These are phyloP conservation scores for Sipha maydis DNA, from an alignment of 2,888 invertebrate species.

Conservation along the genomic window DNA sequence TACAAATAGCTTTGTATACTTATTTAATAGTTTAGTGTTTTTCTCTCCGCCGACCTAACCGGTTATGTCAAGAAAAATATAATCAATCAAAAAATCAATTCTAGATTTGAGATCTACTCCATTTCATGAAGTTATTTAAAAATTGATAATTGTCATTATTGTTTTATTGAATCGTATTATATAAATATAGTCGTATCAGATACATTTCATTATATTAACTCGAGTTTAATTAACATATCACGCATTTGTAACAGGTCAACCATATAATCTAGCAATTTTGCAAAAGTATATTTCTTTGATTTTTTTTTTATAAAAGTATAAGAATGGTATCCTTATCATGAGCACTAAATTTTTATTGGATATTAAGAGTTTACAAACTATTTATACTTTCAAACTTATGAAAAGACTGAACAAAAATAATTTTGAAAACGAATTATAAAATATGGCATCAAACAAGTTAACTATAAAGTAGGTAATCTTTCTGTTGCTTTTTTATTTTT, in stretches of 20 bases:
- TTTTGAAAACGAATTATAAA: too few species aligned
- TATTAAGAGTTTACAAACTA: too few species aligned
- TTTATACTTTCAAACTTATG: not conserved
- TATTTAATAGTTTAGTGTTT: not conserved
- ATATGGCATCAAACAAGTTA: too few species aligned
- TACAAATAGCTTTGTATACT: too few species aligned
- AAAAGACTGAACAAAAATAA: too few species aligned
- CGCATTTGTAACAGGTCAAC: not conserved
- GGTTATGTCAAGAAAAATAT: not conserved
- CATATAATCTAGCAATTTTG: not conserved
- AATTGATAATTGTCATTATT: not conserved
- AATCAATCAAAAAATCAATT: not conserved
- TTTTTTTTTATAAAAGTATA: not conserved
- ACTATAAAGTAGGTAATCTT: too few species aligned
- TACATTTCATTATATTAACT: not conserved
- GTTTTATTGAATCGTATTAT: not conserved
- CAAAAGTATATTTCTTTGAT: not conserved
- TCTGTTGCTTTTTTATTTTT: too few species aligned
- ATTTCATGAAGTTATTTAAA: not conserved
- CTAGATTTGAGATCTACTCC: not conserved
- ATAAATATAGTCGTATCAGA: too few species aligned
- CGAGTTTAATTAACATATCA: not conserved
- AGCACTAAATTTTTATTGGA: not conserved
- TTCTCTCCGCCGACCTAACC: not conserved
- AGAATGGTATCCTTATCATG: not conserved